Percentiles rank a stretch among this genome's conserved stretches.
Conservation (phyloP, 92 coral and sea anemone genomes). For the Palythoa heliodiscus region DNA sequence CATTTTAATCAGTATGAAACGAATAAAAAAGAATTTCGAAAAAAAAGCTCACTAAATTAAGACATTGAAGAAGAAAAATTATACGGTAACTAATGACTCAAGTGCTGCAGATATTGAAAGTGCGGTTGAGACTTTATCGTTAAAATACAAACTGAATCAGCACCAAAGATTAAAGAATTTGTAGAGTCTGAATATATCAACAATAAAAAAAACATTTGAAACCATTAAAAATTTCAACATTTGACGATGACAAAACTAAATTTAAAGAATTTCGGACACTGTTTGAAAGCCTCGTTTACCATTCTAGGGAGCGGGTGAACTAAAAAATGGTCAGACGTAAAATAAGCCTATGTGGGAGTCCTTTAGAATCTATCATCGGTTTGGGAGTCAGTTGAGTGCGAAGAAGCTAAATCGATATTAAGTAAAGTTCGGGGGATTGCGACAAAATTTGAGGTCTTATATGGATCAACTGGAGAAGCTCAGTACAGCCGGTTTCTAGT, state of each 20-base stretch:
- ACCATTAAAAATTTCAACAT: neutral
- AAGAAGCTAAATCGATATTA: constrained; percentile 47
- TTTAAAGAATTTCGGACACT: constrained; percentile 68
- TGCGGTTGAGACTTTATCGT: constrained; percentile 2
- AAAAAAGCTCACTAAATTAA: neutral
- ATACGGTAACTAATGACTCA: constrained; percentile 21
- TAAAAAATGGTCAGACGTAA: constrained; percentile 62
- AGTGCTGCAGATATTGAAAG: too few relatives aligned
- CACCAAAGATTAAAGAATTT: neutral
- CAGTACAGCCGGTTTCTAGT: constrained; percentile 23
- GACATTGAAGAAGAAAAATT: constrained; percentile 44
- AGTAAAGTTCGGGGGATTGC: constrained; percentile 59
- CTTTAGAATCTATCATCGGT: too few relatives aligned
- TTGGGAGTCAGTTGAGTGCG: too few relatives aligned
- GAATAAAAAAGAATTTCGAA: neutral
- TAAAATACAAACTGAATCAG: too few relatives aligned
- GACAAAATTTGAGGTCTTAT: constrained; percentile 32
- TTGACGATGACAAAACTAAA: constrained; percentile 29
- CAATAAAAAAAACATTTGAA: constrained; percentile 20
- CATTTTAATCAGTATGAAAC: neutral
- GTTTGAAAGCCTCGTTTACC: constrained; percentile 64
- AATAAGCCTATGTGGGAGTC: constrained; percentile 58
- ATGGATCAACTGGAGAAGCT: too few relatives aligned
- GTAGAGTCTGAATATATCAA: neutral
- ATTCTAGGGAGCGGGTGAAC: constrained; percentile 49